Evolutionary conservation across 2,797 vertebrate genomes (phyloP), one percentile per base, ranked within the genome.

Genomic region (Arrhamphus sclerolepis): DNA sequence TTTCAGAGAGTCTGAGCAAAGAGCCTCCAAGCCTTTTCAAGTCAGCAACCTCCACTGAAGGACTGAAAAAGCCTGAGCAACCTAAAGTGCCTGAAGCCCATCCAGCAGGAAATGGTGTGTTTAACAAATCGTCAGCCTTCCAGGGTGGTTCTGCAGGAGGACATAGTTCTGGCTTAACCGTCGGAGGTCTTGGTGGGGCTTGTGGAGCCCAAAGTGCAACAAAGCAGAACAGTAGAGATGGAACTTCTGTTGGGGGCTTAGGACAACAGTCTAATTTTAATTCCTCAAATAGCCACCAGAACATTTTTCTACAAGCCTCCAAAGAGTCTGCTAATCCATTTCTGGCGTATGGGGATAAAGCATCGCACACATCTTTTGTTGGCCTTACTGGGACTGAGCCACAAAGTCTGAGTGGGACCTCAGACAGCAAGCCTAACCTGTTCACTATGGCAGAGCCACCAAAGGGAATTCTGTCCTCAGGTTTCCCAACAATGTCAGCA

Each of bases 271-370:
- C 88, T 50, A 75, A 86, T 78, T 80, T 91, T 89, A 93, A 91
- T 59, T 81, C 90, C 78, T 67, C 94, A 70, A 94, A 98, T 72
- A 93, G 78, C 88, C 97, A 99, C 46, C 94, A 98, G 91, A 99
- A 99, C 90, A 91, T 99, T 70, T 99, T 99, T 91, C 91, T 99
- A 72, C 96, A 97, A 72, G 91, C 94, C 51, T 94, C 97, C 43
- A 96, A 97, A 84, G 96, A 98, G 66, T 93, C 96, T 55, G 90
- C 95, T 24, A 99, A 99, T 86, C 96, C 97, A 70, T 99, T 99
- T 89, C 85, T 98, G 80, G 93, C 94, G 5, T 97, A 96, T 82
- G 92, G 94, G 19, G 94, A 96, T 76, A 95, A 95, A 84, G 89
- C 89, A 9, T 89, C 95, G 56, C 93, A 91, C 40, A 93, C 93